Conservation (phyloP, 2,113 vertebrate genomes). For the Rousettus leschenaultii region DNA sequence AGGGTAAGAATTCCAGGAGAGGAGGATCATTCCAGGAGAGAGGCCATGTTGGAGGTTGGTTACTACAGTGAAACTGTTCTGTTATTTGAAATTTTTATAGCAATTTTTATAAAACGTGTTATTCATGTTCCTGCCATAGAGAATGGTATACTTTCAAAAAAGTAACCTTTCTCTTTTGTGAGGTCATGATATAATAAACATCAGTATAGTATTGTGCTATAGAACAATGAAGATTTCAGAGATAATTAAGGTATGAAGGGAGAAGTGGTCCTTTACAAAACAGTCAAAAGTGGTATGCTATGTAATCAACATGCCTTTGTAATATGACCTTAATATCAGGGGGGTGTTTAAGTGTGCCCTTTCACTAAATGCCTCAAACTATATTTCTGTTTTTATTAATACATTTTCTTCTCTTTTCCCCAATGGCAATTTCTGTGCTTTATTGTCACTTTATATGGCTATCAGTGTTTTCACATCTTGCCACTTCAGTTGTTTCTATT, state of each 20-base stretch:
- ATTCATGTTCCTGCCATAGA: not conserved
- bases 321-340: not conserved
- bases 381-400: constrained; percentile 7
- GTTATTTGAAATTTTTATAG: not conserved
- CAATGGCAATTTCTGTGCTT: not conserved
- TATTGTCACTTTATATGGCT: not conserved
- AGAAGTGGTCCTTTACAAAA: not conserved
- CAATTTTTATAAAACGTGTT: constrained; percentile 1
- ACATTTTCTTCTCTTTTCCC: not conserved
- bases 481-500: not conserved
- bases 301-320: not conserved
- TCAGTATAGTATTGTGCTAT: not conserved
- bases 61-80: not conserved
- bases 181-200: not conserved
- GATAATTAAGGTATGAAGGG: not conserved
- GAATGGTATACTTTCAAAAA: not conserved
- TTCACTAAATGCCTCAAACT: not conserved
- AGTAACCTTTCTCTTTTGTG: not conserved
- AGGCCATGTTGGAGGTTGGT: too few relatives aligned
- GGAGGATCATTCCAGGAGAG: not conserved
- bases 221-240: not conserved
- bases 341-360: not conserved
- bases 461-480: not conserved
- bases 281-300: not conserved
- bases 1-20: not conserved